A percentile compares a stretch with the other conserved stretches of the same genome.
Evolutionary conservation across 2,113 vertebrate species (phyloP).

Genomic region (Myrmecophaga tridactyla): DNA sequence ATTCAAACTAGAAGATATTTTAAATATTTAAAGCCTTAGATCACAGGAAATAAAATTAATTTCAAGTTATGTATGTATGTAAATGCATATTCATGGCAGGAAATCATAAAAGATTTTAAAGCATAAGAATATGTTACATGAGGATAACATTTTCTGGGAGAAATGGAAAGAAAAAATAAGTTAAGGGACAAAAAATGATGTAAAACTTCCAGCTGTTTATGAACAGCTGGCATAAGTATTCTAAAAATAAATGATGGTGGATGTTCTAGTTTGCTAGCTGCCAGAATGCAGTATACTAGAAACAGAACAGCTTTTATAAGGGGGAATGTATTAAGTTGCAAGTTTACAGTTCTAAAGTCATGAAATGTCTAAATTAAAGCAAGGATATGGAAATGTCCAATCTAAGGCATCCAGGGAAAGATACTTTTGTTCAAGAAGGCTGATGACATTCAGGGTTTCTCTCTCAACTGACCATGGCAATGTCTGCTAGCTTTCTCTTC

Average conservation of each 20-base stretch:
- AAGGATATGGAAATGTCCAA: too few relatives aligned
- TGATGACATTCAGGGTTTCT: too few relatives aligned
- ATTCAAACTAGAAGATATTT: background rate
- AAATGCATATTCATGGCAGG: background rate
- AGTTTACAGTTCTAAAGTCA: too few relatives aligned
- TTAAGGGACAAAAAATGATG: background rate
- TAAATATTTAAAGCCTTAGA: slow-evolving; percentile 2
- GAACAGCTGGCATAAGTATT: background rate
- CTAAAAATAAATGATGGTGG: background rate
- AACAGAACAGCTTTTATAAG: too few relatives aligned
- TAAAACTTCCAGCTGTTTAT: slow-evolving; percentile 22
- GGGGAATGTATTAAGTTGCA: too few relatives aligned
- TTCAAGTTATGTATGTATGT: background rate
- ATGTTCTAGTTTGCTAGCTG: too few relatives aligned
- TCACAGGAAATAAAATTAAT: slow-evolving; percentile 35
- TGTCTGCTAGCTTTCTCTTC: too few relatives aligned
- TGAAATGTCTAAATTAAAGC: too few relatives aligned
- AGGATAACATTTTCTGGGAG: background rate
- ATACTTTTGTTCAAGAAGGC: too few relatives aligned
- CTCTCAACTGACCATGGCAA: too few relatives aligned
- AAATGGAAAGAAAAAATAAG: slow-evolving; percentile 23
- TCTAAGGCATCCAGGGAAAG: too few relatives aligned
- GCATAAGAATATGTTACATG: background rate
- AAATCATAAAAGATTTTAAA: background rate
- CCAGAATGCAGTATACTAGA: too few relatives aligned